Conservation (phyloP, 2,113 vertebrate genomes). For the Motacilla alba region DNA sequence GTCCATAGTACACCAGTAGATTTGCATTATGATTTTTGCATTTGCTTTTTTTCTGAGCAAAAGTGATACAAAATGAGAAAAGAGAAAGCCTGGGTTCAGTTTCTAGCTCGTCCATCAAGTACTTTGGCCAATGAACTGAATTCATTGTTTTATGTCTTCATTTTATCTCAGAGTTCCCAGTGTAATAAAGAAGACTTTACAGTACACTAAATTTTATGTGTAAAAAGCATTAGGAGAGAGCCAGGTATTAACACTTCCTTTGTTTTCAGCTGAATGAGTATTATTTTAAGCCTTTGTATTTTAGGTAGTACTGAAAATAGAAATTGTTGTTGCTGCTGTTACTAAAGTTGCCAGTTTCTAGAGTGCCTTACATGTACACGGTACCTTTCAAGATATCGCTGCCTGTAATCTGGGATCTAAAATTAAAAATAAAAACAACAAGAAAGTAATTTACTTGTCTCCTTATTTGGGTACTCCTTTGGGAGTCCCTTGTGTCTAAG, state of each 20-base stretch:
- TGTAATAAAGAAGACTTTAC: not conserved
- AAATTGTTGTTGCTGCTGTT: not conserved
- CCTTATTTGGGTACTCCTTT: not conserved
- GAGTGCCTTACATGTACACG: not conserved
- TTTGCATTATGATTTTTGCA: not conserved
- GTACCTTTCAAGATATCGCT: not conserved
- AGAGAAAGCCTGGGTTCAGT: not conserved
- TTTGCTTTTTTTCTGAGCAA: not conserved
- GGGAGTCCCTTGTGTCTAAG: not conserved
- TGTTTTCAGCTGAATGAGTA: not conserved
- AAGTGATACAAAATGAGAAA: not conserved
- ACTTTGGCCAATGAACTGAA: not conserved
- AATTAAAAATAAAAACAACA: not conserved
- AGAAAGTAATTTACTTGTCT: not conserved
- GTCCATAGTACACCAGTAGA: not conserved
- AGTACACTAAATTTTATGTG: not conserved
- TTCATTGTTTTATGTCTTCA: not conserved
- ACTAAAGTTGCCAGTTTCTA: not conserved
- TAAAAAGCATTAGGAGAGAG: not conserved
- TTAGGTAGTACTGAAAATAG: not conserved
- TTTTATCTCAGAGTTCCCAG: not conserved
- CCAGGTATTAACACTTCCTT: not conserved
- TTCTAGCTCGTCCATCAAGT: not conserved
- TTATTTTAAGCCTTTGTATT: constrained; percentile 11
- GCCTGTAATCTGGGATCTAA: not conserved